phyloP scores from a whole-genome alignment of 2,797 vertebrate species.

The Alca torda region DNA sequence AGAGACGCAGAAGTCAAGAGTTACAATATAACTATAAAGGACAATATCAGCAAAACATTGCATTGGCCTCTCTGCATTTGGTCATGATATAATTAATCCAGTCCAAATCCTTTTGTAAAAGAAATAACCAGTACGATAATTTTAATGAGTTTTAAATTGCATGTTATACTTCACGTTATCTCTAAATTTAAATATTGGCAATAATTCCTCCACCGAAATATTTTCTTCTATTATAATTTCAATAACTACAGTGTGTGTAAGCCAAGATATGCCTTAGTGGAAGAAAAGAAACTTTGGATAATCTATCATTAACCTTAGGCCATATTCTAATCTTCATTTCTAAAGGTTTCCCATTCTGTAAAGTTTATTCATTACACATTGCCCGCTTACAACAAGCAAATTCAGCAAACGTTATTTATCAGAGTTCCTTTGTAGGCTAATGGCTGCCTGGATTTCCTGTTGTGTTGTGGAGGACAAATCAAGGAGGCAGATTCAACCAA shows the following conservation, averaged over 20 bases:
- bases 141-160: constrained; percentile 50
- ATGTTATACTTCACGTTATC: neutral
- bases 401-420: constrained; percentile 59
- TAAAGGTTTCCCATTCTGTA: constrained; percentile 13
- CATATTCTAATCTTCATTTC: constrained; percentile 52
- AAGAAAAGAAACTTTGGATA: constrained; percentile 12
- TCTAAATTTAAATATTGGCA: neutral
- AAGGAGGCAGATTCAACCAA: constrained; percentile 34
- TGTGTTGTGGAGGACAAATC: constrained; percentile 30
- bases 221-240: neutral
- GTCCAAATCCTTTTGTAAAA: constrained; percentile 38
- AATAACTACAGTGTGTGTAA: neutral
- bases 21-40: neutral
- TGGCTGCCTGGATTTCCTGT: neutral
- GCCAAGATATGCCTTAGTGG: neutral
- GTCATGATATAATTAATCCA: constrained; percentile 28
- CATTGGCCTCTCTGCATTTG: neutral
- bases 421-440: neutral
- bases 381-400: constrained; percentile 15
- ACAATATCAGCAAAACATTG: constrained; percentile 10
- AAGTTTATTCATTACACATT: constrained; percentile 35
- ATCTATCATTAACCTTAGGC: constrained; percentile 44
- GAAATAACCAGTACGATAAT: constrained; percentile 12
- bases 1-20: neutral
- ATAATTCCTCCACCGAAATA: neutral